These are phyloP conservation scores for Euphonia xanthogaster DNA, from an alignment of 2,797 vertebrate genomes.

Conservation along the genomic window DNA sequence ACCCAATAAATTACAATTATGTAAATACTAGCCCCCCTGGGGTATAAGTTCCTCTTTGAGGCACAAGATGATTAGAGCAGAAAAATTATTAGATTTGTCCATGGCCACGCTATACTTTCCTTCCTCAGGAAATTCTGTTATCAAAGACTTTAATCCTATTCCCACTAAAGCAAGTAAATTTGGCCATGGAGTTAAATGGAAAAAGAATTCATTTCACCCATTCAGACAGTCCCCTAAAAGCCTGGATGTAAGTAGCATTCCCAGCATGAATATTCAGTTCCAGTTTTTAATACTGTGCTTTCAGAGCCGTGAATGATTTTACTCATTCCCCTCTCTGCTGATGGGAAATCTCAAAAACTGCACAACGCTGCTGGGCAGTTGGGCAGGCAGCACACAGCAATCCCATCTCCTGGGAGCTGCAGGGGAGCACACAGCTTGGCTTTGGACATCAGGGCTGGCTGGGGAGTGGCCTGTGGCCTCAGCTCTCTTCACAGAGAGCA, in stretches of 20 bases:
- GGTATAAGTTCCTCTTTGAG: constrained; percentile 40
- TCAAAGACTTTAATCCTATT: constrained; percentile 55
- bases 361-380: not conserved
- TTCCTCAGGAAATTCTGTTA: constrained; percentile 56
- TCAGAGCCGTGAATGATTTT: not conserved
- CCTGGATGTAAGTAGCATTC: not conserved
- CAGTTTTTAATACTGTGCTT: not conserved
- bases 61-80: constrained; percentile 61
- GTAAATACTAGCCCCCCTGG: constrained; percentile 56
- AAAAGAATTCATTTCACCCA: not conserved
- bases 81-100: constrained; percentile 65
- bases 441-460: not conserved
- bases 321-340: not conserved
- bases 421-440: not conserved
- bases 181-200: not conserved
- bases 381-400: not conserved
- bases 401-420: fast-evolving
- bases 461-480: not conserved
- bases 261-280: not conserved
- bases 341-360: not conserved
- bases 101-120: constrained; percentile 24
- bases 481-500: too few species aligned
- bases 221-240: not conserved
- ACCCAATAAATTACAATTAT: constrained; percentile 70
- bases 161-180: constrained; percentile 32